These are phyloP conservation scores for Drosophila melanica DNA, from an alignment of 1,140 invertebrate species.

Conservation along the genomic window DNA sequence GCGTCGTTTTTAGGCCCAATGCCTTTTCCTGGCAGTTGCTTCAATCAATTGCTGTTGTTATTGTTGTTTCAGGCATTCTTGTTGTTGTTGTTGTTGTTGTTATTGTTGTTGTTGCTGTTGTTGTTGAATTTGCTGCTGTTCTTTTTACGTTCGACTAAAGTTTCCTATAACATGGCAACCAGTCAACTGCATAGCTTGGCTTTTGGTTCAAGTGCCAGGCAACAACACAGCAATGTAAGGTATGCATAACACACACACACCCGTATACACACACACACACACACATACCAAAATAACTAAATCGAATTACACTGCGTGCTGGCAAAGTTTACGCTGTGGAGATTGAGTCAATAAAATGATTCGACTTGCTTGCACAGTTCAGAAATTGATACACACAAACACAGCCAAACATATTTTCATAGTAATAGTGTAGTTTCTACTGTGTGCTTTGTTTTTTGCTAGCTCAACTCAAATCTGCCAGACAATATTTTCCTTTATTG, in stretches of 20 bases:
- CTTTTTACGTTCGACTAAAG: conserved; percentile 59
- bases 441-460: conserved; percentile 25
- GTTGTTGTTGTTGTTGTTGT: conserved; percentile 17
- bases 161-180: conserved; percentile 54
- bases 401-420: background rate
- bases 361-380: conserved; percentile 49
- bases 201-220: conserved; percentile 54
- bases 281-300: conserved; percentile 45
- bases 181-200: conserved; percentile 73
- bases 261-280: conserved; percentile 35
- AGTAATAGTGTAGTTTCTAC: background rate
- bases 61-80: conserved; percentile 6
- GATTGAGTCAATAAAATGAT: conserved; percentile 80
- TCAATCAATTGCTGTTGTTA: conserved; percentile 49
- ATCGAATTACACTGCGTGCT: conserved; percentile 68
- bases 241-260: conserved; percentile 55
- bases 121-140: conserved; percentile 31
- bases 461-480: conserved; percentile 4
- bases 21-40: conserved; percentile 41
- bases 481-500: conserved; percentile 51
- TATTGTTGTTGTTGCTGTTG: conserved; percentile 11
- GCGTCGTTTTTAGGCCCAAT: conserved; percentile 8
- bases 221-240: conserved; percentile 38
- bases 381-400: conserved; percentile 65
- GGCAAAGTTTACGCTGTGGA: conserved; percentile 67